These are phyloP conservation scores for Syrphus vitripennis DNA, from an alignment of 2,888 invertebrate genomes.

Conservation along the genomic window DNA sequence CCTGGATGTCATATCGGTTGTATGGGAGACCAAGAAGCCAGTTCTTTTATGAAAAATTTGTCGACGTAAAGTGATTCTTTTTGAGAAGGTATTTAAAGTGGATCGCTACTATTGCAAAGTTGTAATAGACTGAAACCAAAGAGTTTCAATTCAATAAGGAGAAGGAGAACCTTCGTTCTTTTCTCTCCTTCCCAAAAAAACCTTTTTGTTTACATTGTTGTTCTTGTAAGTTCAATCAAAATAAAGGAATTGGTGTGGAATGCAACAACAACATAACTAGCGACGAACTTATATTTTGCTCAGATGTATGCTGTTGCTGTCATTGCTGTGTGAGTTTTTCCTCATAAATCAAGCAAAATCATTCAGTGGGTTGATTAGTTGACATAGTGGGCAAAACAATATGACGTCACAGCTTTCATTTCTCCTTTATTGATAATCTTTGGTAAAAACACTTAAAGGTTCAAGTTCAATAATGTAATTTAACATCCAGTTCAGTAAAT, in stretches of 20 bases:
- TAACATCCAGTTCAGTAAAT: constrained; percentile 51
- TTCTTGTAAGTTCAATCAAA: not conserved
- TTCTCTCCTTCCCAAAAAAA: too few species aligned
- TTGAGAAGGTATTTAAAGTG: constrained; percentile 58
- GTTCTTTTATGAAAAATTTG: constrained; percentile 67
- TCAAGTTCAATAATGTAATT: not conserved
- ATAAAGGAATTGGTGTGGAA: not conserved
- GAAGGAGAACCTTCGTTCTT: not conserved
- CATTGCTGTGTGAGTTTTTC: not conserved
- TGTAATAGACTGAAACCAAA: constrained; percentile 49
- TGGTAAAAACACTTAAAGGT: not conserved
- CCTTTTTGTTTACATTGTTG: not conserved
- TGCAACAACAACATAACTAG: not conserved
- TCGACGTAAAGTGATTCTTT: constrained; percentile 58
- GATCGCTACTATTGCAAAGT: constrained; percentile 44
- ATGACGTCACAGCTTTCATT: not conserved
- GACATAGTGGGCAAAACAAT: not conserved
- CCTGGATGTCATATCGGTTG: constrained; percentile 53
- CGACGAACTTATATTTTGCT: not conserved
- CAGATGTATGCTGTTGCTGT: not conserved
- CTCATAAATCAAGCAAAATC: not conserved
- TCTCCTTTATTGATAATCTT: not conserved
- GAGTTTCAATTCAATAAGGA: not conserved
- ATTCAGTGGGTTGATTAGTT: not conserved
- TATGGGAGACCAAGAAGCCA: constrained; percentile 53